A percentile compares a stretch with the other conserved stretches of the same genome.
These are phyloP conservation scores for Argyrosomus regius DNA, from an alignment of 2,797 vertebrate genomes.

Conservation along the genomic window DNA sequence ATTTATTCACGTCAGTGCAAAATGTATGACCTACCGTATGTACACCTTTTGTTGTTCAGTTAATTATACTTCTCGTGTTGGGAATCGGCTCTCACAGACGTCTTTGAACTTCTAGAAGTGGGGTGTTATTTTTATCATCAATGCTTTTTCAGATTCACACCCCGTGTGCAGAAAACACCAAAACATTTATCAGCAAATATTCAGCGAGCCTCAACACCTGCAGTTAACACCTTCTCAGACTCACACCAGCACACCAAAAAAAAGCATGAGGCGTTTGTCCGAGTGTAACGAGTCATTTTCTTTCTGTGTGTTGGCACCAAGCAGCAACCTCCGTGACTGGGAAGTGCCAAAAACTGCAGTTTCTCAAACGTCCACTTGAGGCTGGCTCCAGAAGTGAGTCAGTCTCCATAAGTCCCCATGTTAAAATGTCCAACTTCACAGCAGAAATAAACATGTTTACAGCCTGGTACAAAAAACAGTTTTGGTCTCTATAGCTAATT, in stretches of 20 bases:
- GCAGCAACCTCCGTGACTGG: no score
- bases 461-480: no score
- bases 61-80: background rate
- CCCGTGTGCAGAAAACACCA: background rate
- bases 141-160: background rate
- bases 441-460: no score
- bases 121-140: background rate
- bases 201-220: constrained; percentile 3
- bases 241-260: background rate
- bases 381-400: no score
- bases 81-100: background rate
- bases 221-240: background rate
- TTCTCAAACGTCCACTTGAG: no score
- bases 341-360: no score
- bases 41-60: background rate
- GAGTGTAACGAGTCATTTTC: no score
- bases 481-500: no score
- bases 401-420: no score
- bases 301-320: no score
- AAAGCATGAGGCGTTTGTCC: no score
- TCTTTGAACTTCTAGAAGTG: background rate
- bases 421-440: no score
- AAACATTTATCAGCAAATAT: constrained; percentile 8
- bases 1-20: background rate
- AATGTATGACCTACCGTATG: rapidly evolving